Evolutionary conservation across 2,888 invertebrate species (phyloP).

Genomic region (Neoitamus cyanurus): DNA sequence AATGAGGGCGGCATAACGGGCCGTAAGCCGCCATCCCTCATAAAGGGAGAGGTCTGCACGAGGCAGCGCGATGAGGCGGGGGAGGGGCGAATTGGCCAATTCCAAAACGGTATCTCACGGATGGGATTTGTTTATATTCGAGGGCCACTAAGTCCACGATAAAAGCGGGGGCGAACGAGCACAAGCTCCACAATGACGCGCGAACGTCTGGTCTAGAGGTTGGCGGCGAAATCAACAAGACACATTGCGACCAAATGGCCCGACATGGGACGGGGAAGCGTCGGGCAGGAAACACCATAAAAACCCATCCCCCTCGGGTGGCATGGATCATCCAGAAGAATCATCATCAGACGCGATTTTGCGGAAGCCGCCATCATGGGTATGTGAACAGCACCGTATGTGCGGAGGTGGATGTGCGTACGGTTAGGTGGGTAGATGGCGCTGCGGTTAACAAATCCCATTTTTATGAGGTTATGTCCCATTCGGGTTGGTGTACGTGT

Average conservation of each 20-base stretch:
- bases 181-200: neutral
- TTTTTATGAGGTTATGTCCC: constrained; percentile 37
- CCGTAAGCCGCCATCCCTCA: neutral
- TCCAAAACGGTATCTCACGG: constrained; percentile 40
- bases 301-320: neutral
- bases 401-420: neutral
- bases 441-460: constrained; percentile 12
- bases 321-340: constrained; percentile 12
- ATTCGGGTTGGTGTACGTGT: neutral
- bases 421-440: constrained; percentile 3
- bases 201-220: neutral
- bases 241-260: constrained; percentile 17
- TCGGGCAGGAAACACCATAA: neutral
- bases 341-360: constrained; percentile 41
- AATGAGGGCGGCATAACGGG: constrained; percentile 19
- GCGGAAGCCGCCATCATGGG: constrained; percentile 43
- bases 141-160: constrained; percentile 21
- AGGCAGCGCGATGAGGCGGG: neutral
- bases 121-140: constrained; percentile 43
- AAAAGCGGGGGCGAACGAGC: constrained; percentile 8
- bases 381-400: neutral
- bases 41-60: neutral
- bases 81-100: constrained; percentile 31
- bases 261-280: neutral
- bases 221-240: constrained; percentile 24